Evolutionary conservation across 2,888 invertebrate species (phyloP).

Genomic region (Drosophila mettleri): DNA sequence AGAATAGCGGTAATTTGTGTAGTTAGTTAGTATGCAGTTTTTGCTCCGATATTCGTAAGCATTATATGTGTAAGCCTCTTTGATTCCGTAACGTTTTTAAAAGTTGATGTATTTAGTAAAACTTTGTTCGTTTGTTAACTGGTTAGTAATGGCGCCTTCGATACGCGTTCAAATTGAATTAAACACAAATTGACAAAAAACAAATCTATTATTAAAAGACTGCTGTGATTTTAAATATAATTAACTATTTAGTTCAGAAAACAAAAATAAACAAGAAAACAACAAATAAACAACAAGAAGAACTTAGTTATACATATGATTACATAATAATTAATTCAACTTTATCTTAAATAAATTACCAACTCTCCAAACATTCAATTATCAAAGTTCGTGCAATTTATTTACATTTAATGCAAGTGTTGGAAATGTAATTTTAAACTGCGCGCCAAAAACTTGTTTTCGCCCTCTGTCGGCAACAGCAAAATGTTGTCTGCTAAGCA

Average conservation of each 20-base stretch:
- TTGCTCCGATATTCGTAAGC: slow-evolving; percentile 63
- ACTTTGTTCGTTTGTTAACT: slow-evolving; percentile 65
- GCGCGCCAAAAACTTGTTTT: rapidly evolving
- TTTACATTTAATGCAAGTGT: neutral
- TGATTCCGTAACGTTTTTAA: slow-evolving; percentile 67
- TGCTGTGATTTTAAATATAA: slow-evolving; percentile 85
- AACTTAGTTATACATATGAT: slow-evolving; percentile 73
- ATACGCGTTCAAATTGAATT: slow-evolving; percentile 52
- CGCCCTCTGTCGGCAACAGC: slow-evolving; percentile 10
- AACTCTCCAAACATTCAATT: slow-evolving; percentile 64
- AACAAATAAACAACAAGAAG: slow-evolving; percentile 63
- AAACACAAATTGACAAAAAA: slow-evolving; percentile 74
- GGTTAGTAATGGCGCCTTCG: slow-evolving; percentile 44
- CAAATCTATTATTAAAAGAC: slow-evolving; percentile 83
- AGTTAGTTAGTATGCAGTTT: slow-evolving; percentile 68
- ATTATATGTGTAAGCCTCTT: slow-evolving; percentile 63
- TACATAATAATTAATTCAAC: slow-evolving; percentile 72
- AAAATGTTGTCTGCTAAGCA: neutral
- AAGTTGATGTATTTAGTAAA: slow-evolving; percentile 52
- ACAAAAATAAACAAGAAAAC: slow-evolving; percentile 36
- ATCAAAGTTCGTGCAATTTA: neutral
- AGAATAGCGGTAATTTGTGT: slow-evolving; percentile 41
- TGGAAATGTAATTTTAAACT: neutral
- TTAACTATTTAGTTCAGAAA: slow-evolving; percentile 68
- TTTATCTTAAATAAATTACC: slow-evolving; percentile 81